phyloP scores from a whole-genome alignment of 2,888 invertebrate genomes.

The Diachrysia chrysitis region DNA sequence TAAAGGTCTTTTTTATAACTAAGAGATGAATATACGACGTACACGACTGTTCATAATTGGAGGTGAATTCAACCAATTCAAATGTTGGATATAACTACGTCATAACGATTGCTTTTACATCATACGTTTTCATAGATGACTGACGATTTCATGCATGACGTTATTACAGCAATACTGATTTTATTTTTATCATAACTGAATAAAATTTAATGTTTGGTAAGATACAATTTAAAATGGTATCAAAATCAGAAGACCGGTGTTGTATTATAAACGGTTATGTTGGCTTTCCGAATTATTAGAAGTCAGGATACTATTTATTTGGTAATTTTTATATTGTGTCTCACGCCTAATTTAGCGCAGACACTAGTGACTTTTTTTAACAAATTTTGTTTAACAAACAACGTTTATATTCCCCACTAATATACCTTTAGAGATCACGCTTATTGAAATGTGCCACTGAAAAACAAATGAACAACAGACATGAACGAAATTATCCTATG shows the following conservation, averaged over 20 bases:
- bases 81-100: conserved; percentile 33
- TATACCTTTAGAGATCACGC: background rate
- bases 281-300: no score
- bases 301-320: no score
- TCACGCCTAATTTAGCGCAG: no score
- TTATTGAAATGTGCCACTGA: background rate
- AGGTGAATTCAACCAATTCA: conserved; percentile 24
- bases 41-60: conserved; percentile 25
- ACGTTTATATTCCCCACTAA: no score
- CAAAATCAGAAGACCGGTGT: no score
- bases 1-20: background rate
- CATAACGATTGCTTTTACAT: conserved; percentile 13
- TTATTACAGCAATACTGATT: conserved; percentile 14
- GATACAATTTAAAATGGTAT: background rate
- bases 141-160: conserved; percentile 24
- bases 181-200: background rate
- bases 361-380: no score
- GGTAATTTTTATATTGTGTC: no score
- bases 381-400: no score
- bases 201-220: background rate
- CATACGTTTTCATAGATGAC: conserved; percentile 23
- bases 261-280: no score
- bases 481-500: background rate
- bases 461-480: background rate
- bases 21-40: conserved; percentile 24